Conservation (phyloP, 2,888 invertebrate species). For the Ligdia adustata region DNA sequence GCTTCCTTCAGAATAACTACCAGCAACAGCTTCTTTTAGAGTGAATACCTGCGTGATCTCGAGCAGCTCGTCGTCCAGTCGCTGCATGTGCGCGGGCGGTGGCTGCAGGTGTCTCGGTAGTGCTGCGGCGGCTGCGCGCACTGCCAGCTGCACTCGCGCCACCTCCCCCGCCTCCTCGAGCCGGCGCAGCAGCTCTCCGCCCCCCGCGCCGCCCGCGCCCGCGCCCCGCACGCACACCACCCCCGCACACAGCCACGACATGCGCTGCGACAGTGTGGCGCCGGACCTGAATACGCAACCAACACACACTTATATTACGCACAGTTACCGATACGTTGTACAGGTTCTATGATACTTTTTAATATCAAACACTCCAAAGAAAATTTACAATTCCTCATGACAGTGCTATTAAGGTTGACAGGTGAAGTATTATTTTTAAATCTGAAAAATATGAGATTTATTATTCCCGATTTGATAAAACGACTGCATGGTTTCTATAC, state of each 20-base stretch:
- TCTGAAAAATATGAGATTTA: too few species aligned
- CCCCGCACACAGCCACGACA: conserved; percentile 96
- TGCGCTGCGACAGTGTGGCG: conserved; percentile 90
- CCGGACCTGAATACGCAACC: conserved; percentile 83
- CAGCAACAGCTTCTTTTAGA: too few species aligned
- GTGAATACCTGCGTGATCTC: conserved; percentile 93
- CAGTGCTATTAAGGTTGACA: too few species aligned
- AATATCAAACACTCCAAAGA: too few species aligned
- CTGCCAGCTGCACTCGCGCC: conserved; percentile 91
- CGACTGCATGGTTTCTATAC: too few species aligned
- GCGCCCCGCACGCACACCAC: conserved; percentile 98
- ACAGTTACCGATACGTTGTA: too few species aligned
- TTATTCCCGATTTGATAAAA: too few species aligned
- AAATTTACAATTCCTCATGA: too few species aligned
- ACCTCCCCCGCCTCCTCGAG: conserved; percentile 97
- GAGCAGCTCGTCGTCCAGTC: conserved; percentile 91
- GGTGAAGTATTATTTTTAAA: too few species aligned
- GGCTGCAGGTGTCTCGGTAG: conserved; percentile 83
- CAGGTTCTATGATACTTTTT: too few species aligned
- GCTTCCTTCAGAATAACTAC: too few species aligned
- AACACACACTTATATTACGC: too few species aligned
- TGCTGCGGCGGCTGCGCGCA: conserved; percentile 75
- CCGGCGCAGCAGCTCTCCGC: conserved; percentile 92
- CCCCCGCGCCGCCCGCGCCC: conserved; percentile 81
- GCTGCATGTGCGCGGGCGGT: conserved; percentile 86